Conservation (phyloP, 2,888 invertebrate genomes). For the Hydroisotoma schaefferi region DNA sequence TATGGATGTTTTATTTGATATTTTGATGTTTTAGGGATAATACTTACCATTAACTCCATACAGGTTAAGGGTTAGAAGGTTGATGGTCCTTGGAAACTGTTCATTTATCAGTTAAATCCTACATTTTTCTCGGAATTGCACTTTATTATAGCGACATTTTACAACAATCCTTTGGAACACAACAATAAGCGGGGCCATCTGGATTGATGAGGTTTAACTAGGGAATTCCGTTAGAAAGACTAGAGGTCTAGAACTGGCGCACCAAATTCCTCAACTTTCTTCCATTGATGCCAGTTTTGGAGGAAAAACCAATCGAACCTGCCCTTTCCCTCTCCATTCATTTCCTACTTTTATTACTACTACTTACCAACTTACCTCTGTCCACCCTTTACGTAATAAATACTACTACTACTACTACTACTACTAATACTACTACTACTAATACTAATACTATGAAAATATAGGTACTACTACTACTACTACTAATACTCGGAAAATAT, state of each 20-base stretch:
- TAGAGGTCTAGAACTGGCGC: conserved; percentile 4
- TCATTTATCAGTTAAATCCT: conserved; percentile 14
- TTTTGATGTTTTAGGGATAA: not conserved
- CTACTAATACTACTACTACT: too few relatives aligned
- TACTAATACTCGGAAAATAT: too few relatives aligned
- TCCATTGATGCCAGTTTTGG: not conserved
- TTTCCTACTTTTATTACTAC: too few relatives aligned
- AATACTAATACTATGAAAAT: too few relatives aligned
- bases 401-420: too few relatives aligned
- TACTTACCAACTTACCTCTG: too few relatives aligned
- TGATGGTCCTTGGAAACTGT: not conserved
- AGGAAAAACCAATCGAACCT: not conserved
- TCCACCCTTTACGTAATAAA: too few relatives aligned
- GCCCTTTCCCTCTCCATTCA: not conserved
- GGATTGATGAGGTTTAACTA: conserved; percentile 54
- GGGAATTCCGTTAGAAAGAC: conserved; percentile 51
- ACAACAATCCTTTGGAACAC: conserved; percentile 55
- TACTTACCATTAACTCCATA: conserved; percentile 15
- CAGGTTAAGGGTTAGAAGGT: conserved; percentile 2
- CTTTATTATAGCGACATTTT: conserved; percentile 50
- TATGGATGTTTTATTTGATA: too few relatives aligned
- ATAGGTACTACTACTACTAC: too few relatives aligned
- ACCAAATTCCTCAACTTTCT: not conserved
- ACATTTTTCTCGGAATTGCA: conserved; percentile 28
- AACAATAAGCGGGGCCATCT: conserved; percentile 61